These are phyloP conservation scores for Ibidorhyncha struthersii DNA, from an alignment of 2,113 vertebrate species.

Conservation along the genomic window DNA sequence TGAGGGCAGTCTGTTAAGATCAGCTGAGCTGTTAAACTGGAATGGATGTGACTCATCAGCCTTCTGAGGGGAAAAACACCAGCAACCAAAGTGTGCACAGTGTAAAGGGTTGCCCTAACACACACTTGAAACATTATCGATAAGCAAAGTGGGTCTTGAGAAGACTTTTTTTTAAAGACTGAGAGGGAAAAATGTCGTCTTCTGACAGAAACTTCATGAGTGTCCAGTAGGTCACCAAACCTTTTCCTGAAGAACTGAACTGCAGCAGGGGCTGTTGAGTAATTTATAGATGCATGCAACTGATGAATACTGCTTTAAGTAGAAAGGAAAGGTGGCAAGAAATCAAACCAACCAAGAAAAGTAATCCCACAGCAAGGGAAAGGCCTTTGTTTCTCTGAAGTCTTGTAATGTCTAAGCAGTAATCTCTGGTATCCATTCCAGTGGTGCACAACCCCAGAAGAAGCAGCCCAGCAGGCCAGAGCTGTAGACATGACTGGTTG, in stretches of 20 bases:
- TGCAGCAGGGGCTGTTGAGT: neutral
- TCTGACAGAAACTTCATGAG: neutral
- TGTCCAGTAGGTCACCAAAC: neutral
- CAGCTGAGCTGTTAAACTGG: neutral
- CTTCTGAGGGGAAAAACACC: neutral
- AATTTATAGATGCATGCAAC: neutral
- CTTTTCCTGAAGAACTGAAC: neutral
- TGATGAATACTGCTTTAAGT: neutral
- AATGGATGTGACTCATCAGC: neutral
- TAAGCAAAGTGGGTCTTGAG: neutral
- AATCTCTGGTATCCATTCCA: neutral
- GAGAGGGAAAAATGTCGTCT: neutral
- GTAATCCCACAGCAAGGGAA: neutral
- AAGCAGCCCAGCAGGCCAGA: neutral
- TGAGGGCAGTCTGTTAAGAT: conserved; percentile 16
- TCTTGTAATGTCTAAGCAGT: neutral
- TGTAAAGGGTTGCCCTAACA: neutral
- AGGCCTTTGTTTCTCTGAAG: neutral
- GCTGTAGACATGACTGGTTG: neutral
- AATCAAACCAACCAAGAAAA: neutral
- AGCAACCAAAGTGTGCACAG: neutral
- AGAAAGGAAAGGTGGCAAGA: neutral
- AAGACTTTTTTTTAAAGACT: neutral
- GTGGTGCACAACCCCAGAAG: neutral
- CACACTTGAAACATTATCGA: neutral